A percentile compares a stretch with the other conserved stretches of the same genome.
phyloP scores from a whole-genome alignment of 2,888 invertebrate species.

The Ethmia dodecea region DNA sequence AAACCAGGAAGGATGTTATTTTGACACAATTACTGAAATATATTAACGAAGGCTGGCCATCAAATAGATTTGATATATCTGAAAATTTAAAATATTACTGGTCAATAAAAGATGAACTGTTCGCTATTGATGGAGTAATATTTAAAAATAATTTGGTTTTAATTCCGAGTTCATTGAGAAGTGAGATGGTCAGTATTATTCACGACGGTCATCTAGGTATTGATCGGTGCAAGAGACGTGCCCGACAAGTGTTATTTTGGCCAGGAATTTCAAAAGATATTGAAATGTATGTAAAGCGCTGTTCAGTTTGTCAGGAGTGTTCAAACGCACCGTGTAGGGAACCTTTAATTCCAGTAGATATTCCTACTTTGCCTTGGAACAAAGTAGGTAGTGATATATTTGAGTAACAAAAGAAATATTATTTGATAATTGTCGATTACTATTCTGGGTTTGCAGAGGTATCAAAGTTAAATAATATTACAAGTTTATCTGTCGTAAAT shows the following conservation, averaged over 20 bases:
- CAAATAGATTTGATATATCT: constrained; percentile 5
- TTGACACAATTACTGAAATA: constrained; percentile 5
- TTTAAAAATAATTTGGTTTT: constrained; percentile 3
- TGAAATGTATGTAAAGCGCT: constrained; percentile 12
- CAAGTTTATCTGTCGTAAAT: constrained; percentile 18
- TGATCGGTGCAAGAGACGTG: constrained; percentile 9
- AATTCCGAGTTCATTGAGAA: constrained; percentile 4
- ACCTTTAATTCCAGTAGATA: constrained; percentile 8
- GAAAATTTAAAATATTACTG: constrained; percentile 10
- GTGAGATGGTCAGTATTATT: constrained; percentile 6
- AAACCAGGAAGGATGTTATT: constrained; percentile 2
- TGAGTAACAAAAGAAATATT: constrained; percentile 13
- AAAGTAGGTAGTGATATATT: constrained; percentile 18
- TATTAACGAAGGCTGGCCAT: constrained; percentile 11
- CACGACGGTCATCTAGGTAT: constrained; percentile 12
- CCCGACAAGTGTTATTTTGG: constrained; percentile 10
- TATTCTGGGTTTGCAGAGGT: constrained; percentile 14
- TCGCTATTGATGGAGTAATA: constrained; percentile 4
- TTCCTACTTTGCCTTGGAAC: constrained; percentile 15
- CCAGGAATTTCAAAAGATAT: constrained; percentile 7
- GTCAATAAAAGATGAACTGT: constrained; percentile 12
- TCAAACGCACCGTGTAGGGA: constrained; percentile 5
- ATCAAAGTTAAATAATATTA: not conserved
- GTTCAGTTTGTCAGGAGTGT: constrained; percentile 8
- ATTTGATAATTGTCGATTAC: constrained; percentile 15